phyloP scores from a whole-genome alignment of 2,888 invertebrate species.

The Stramonita haemastoma region DNA sequence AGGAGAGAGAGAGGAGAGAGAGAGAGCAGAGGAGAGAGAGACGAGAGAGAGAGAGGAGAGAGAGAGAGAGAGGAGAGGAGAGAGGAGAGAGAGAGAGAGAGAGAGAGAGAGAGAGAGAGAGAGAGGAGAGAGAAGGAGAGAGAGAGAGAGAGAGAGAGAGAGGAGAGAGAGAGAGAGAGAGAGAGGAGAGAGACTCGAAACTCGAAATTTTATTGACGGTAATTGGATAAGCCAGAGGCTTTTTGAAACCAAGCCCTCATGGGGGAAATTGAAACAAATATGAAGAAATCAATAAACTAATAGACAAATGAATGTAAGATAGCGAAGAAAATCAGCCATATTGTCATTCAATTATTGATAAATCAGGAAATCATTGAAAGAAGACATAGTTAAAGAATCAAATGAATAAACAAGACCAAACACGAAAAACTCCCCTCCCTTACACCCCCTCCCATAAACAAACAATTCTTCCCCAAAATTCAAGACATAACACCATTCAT shows the following conservation, averaged over 20 bases:
- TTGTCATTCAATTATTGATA: no score
- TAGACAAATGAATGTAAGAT: no score
- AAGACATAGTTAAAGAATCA: no score
- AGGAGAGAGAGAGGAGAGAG: no score
- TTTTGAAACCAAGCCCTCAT: background rate
- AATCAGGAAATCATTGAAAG: no score
- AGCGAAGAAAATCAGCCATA: no score
- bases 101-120: no score
- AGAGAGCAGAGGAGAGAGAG: no score
- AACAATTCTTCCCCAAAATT: background rate
- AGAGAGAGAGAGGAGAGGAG: background rate
- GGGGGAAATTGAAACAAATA: background rate
- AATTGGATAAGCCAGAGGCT: background rate
- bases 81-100: no score
- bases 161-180: background rate
- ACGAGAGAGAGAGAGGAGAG: background rate
- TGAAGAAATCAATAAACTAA: no score
- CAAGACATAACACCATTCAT: background rate
- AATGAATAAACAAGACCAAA: background rate
- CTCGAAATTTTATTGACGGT: background rate
- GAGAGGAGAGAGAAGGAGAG: background rate
- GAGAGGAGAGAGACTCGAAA: no score
- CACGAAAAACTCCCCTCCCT: background rate
- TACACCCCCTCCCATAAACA: background rate
- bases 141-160: constrained; percentile 2